phyloP scores from a whole-genome alignment of 2,797 vertebrate species.

The Adrianichthys oophorus region DNA sequence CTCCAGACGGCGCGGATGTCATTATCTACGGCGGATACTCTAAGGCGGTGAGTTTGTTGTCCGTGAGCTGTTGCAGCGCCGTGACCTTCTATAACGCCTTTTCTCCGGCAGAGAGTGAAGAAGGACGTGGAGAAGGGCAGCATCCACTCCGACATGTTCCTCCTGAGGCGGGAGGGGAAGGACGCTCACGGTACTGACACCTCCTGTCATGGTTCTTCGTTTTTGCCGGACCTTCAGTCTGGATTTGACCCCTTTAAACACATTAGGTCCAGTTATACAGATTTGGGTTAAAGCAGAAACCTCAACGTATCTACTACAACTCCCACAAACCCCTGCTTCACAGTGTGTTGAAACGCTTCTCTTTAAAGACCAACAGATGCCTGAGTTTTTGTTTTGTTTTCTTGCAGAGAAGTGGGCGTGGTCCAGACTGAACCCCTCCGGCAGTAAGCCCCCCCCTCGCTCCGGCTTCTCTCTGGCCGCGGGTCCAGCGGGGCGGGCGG shows the following conservation, averaged over 20 bases:
- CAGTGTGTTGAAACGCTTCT: too few species aligned
- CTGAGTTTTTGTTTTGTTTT: neutral
- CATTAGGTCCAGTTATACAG: too few species aligned
- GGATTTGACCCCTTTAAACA: too few species aligned
- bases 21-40: constrained; percentile 94
- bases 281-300: too few species aligned
- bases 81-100: neutral
- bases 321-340: too few species aligned
- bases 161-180: constrained; percentile 82
- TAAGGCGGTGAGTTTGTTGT: constrained; percentile 82
- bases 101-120: constrained; percentile 83
- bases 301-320: too few species aligned
- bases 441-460: constrained; percentile 86
- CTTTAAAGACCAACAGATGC: too few species aligned
- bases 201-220: too few species aligned
- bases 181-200: constrained; percentile 73
- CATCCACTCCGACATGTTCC: constrained; percentile 92
- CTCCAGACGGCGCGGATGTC: constrained; percentile 77
- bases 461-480: constrained; percentile 86
- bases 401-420: constrained; percentile 88
- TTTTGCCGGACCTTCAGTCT: too few species aligned
- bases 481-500: constrained; percentile 78
- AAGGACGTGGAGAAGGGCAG: constrained; percentile 95
- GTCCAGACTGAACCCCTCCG: constrained; percentile 85
- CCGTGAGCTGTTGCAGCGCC: accelerated